Conservation (phyloP, 2,113 vertebrate species). For the Cathartes aura region DNA sequence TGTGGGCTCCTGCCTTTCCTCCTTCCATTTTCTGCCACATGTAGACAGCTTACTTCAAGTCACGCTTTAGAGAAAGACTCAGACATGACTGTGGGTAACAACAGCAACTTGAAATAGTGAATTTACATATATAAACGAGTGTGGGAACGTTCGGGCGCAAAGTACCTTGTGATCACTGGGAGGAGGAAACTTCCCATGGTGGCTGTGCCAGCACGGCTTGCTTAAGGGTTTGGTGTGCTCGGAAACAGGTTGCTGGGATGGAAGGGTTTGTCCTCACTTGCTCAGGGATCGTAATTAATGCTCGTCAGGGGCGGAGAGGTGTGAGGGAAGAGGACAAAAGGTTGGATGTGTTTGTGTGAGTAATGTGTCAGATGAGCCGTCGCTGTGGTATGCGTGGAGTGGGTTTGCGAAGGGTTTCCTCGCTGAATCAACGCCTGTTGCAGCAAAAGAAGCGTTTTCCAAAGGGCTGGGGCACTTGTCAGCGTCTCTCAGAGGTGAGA, state of each 20-base stretch:
- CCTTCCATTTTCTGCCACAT: accelerated
- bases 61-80: neutral
- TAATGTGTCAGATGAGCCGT: neutral
- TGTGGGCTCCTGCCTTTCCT: neutral
- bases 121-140: accelerated
- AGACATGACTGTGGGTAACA: neutral
- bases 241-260: neutral
- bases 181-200: neutral
- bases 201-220: neutral
- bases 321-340: neutral
- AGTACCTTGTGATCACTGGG: neutral
- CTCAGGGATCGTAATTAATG: neutral
- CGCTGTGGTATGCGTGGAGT: neutral
- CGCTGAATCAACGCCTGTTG: accelerated
- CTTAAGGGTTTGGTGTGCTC: neutral
- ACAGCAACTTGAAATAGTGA: accelerated
- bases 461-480: neutral
- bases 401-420: neutral
- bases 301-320: neutral
- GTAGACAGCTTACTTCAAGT: neutral
- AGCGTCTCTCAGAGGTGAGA: neutral
- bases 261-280: neutral
- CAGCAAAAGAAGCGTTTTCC: neutral
- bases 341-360: neutral
- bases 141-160: neutral